Evolutionary conservation across 2,888 invertebrate species (phyloP).

Genomic region (Caenorhabditis japonica): DNA sequence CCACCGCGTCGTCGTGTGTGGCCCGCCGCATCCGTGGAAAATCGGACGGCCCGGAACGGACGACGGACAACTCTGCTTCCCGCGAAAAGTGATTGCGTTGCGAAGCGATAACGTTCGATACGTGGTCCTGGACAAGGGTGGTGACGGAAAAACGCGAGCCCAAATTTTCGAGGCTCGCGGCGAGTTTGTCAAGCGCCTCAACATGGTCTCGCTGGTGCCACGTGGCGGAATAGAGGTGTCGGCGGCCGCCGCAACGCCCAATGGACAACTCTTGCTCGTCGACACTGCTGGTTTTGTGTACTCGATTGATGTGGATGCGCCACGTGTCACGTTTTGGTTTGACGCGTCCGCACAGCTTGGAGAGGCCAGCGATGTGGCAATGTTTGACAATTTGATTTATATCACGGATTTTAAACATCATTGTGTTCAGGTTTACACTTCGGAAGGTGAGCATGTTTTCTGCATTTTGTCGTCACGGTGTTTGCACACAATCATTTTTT

Average conservation of each 20-base stretch:
- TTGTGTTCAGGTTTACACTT: slow-evolving; percentile 69
- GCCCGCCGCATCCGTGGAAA: slow-evolving; percentile 66
- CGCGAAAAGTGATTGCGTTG: slow-evolving; percentile 67
- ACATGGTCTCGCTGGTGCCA: slow-evolving; percentile 59
- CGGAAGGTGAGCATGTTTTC: slow-evolving; percentile 58
- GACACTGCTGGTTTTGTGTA: slow-evolving; percentile 66
- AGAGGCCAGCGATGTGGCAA: slow-evolving; percentile 70
- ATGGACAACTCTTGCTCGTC: slow-evolving; percentile 69
- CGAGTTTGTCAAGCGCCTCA: slow-evolving; percentile 63
- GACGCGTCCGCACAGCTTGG: slow-evolving; percentile 64
- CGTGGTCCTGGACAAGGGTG: slow-evolving; percentile 65
- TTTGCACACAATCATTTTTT: too few species aligned
- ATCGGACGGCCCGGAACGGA: slow-evolving; percentile 68
- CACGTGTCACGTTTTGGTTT: slow-evolving; percentile 61
- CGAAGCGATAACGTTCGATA: slow-evolving; percentile 60
- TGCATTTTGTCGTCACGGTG: too few species aligned
- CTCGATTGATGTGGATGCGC: slow-evolving; percentile 59
- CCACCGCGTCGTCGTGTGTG: slow-evolving; percentile 71
- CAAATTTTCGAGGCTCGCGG: slow-evolving; percentile 65
- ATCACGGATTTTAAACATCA: slow-evolving; percentile 74
- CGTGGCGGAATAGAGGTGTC: slow-evolving; percentile 64
- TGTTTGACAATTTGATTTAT: slow-evolving; percentile 69
- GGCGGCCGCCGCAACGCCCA: slow-evolving; percentile 60
- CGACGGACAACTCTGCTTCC: slow-evolving; percentile 73
- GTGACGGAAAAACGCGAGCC: slow-evolving; percentile 61